Base-by-base conservation (phyloP, 2,113 vertebrate species). In the Anolis sagrei region DNA sequence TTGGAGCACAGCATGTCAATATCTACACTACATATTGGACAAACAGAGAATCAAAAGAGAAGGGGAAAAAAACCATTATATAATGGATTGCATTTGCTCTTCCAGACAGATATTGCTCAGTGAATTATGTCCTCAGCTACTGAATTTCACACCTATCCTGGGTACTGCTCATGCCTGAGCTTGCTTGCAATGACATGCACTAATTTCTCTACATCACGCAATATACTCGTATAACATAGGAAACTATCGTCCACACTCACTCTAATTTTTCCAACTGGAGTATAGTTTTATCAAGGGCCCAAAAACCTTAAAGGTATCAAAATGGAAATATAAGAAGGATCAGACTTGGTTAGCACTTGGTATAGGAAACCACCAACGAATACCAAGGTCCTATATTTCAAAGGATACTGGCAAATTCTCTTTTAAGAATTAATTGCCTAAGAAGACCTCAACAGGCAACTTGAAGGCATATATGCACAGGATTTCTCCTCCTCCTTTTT, bases 21-120 rank as follows among this genome's bases (percentile, higher is more conserved):
- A 76, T 83, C 29, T 87, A 70, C 34, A 49, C 2, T 84, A 48
- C 3, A 2, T 21, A 27, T 5, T 19, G 23, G n/a, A 83, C n/a
- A 11, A 39, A 14, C 25, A 68, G 32, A 76, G 10, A 72, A 87
- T 72, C 4, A 81, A 5, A 82, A 77, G 80, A 62, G 1, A 85
- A n/a, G n/a, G n/a, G 0, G 0, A 2, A 2, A 10, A 78, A 62
- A 44, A 80, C 19, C 70, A 66, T 1, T 23, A 51, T 19, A 0
- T 62, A 86, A 58, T 72, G 77, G 77, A 49, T 75, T 84, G 76
- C 10, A 0, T 58, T 62, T 88, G 79, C 74, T 72, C 75, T 51
- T 32, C 1, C 27, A 66, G 27, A 36, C 66, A 2, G 1, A 68
- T n/a, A 62, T 64, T 39, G 13, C 10, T n/a, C 0, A 1, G 36